Conservation (phyloP, 2,113 vertebrate species). For the Megaceryle maxima region DNA sequence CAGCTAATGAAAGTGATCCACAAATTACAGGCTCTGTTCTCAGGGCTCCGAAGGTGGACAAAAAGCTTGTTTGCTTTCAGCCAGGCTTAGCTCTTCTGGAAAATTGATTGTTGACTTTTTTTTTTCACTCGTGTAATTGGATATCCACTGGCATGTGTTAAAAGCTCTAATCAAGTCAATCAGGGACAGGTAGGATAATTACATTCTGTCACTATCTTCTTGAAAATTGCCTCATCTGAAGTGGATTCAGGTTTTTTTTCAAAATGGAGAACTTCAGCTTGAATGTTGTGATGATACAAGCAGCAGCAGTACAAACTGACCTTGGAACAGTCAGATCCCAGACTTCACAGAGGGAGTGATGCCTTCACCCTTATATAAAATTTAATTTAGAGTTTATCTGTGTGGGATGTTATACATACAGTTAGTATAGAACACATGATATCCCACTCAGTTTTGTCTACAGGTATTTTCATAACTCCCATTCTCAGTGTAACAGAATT, state of each 20-base stretch:
- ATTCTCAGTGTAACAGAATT: background rate
- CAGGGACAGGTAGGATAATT: background rate
- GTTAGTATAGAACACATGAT: background rate
- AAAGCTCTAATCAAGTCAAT: conserved; percentile 7
- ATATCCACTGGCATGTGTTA: background rate
- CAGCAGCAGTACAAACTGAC: background rate
- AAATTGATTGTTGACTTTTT: conserved; percentile 18
- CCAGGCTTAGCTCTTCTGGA: background rate
- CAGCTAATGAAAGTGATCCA: background rate
- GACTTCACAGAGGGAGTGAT: background rate
- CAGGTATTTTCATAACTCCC: background rate
- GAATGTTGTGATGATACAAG: background rate
- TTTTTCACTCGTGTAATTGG: background rate
- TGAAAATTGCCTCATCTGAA: background rate
- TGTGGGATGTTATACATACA: background rate
- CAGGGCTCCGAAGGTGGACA: background rate
- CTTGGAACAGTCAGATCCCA: background rate
- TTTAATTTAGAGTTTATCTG: background rate
- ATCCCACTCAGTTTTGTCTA: background rate
- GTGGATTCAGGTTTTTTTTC: background rate
- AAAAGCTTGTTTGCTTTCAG: conserved; percentile 10
- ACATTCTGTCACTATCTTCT: background rate
- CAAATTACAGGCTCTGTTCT: conserved; percentile 1
- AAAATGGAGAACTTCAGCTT: background rate
- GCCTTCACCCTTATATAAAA: background rate